phyloP scores from a whole-genome alignment of 2,113 vertebrate genomes.

The Aspidoscelis tigris region DNA sequence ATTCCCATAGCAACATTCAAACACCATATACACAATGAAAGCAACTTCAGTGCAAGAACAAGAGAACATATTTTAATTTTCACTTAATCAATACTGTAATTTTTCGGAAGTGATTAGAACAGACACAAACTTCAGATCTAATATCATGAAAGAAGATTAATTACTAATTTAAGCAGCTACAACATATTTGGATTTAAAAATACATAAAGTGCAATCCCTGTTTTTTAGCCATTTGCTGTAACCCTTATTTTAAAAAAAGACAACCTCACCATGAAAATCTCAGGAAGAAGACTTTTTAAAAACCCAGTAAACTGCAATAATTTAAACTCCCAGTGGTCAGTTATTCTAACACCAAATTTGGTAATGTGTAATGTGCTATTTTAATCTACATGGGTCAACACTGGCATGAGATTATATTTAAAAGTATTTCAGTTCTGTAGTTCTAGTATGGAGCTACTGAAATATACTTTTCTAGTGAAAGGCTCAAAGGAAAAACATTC shows the following conservation, averaged over 20 bases:
- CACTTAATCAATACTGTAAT: conserved; percentile 24
- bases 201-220: not conserved
- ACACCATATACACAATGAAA: conserved; percentile 25
- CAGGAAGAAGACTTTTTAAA: conserved; percentile 74
- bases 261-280: conserved; percentile 70
- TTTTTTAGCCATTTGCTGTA: conserved; percentile 39
- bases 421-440: conserved; percentile 70
- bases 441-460: conserved; percentile 64
- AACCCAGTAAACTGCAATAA: conserved; percentile 78
- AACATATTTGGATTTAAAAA: not conserved
- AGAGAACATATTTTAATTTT: not conserved
- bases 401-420: conserved; percentile 81
- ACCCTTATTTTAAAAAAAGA: conserved; percentile 40
- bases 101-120: not conserved
- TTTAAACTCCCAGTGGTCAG: conserved; percentile 78
- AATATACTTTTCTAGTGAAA: conserved; percentile 56
- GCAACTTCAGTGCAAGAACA: not conserved
- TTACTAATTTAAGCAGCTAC: conserved; percentile 28
- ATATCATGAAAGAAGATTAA: not conserved
- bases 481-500: conserved; percentile 30
- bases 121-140: not conserved
- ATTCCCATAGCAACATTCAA: conserved; percentile 36
- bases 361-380: conserved; percentile 83
- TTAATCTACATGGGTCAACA: conserved; percentile 84
- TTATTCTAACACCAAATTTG: conserved; percentile 88